Base-by-base conservation (phyloP, 2,113 vertebrate species). In the Myiozetetes cayanensis region DNA sequence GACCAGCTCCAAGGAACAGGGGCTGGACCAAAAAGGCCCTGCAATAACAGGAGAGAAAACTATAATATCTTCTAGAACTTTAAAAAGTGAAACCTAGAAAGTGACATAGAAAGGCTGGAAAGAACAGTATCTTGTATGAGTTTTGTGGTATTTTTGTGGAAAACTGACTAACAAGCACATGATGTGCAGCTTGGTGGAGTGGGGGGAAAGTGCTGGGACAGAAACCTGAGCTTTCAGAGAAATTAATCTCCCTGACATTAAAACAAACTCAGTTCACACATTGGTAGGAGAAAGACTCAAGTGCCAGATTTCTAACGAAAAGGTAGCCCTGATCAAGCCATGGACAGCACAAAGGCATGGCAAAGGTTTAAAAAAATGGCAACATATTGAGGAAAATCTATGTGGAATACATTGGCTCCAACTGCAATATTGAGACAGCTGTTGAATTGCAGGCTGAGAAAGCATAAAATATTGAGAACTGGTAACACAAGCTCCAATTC, bases 391-490 rank as follows among this genome's bases (percentile, higher is more conserved):
- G 59, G 79, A 65, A 90, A 94, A 62, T 75, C 94, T 96, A 47
- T 33, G 41, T 4, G 65, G 88, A 89, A 75, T 90, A 91, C 35
- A 15, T 68, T 96, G 94, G 83, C 79, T 96, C 76, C 73, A 70
- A 86, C 31, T 68, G 65, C 79, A 95, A 43, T 92, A 96, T 94
- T 95, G 93, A 95, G 79, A 90, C 90, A 96, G 92, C 88, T 96
- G 94, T 83, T 96, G 87, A 84, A 90, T 44, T 96, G 89, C 88
- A 94, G 90, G 58, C 90, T 90, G 88, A 37, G 92, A 92, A 96
- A 88, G 83, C 17, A 25, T 92, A 90, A 95, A 96, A 94, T 95
- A 96, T 77, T 93, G 88, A 67, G 56, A 84, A 62, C 39, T 59
- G 85, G 88, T 86, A 95, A 87, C 67, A 70, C 59, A 91, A 67